Evolutionary conservation across 2,797 vertebrate genomes (phyloP), one percentile per base, ranked within the genome.

Genomic region (Mus caroli): DNA sequence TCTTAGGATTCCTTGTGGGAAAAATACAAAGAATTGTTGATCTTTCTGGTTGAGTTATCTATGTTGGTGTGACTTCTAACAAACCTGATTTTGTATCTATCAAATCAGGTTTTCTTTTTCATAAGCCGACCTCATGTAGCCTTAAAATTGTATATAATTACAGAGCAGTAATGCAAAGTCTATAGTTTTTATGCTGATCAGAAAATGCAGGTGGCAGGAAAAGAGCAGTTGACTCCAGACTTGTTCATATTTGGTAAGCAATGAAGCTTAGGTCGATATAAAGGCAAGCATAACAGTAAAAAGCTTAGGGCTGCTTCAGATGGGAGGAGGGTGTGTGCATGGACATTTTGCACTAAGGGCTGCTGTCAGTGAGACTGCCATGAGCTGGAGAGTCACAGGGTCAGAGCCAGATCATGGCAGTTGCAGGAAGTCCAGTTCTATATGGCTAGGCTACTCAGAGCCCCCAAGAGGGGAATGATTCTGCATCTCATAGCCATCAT

Each of bases 81-180:
- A 76, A 58, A 79, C 46, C 54, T 77, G 22, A 37, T 56, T 76
- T 26, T 89, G 3, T 80, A 40, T 77, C 31, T 84, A 17, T 50
- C 62, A 84, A 88, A 95, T 43, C 4, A 4, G 26, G 62, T 86
- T 96, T 69, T 91, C 3, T 67, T 84, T 91, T 85, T 86, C 52
- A 56, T 31, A 91, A 73, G n/a, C 71, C 82, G 13, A 90, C 43
- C 91, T 93, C 73, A 17, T 80, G 50, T 60, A 60, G 64, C 92
- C 94, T 94, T 80, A 37, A 77, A 93, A 82, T 56, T 67, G 40
- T 80, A 8, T 64, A 2, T 94, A 54, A 75, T 82, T 94, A 24
- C 37, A 78, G 80, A 73, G 80, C 76, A 88, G 24, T 91, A 60
- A 5, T 37, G 62, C 2, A 54, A 43, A 37, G 22, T 80, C 67